A percentile compares a stretch with the other conserved stretches of the same genome.
These are phyloP conservation scores for Catharus ustulatus DNA, from an alignment of 2,797 vertebrate genomes.

Conservation along the genomic window DNA sequence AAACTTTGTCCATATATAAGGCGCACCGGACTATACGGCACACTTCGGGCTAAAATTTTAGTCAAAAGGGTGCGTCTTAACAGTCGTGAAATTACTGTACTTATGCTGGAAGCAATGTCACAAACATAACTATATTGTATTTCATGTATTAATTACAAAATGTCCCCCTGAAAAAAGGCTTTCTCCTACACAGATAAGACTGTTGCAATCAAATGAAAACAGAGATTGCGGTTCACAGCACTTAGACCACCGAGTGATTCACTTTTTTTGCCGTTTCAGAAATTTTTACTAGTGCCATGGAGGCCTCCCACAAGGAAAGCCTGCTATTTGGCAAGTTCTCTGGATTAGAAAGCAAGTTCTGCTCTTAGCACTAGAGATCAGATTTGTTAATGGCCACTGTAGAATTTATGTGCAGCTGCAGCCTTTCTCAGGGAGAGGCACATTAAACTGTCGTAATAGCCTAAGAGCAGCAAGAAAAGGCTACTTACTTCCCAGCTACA, in stretches of 20 bases:
- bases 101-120: neutral
- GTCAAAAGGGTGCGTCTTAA: no score
- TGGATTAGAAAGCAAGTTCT: neutral
- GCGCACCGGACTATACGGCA: no score
- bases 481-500: constrained; percentile 91
- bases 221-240: neutral
- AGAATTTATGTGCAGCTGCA: neutral
- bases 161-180: neutral
- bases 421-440: neutral
- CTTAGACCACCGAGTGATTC: neutral
- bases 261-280: neutral
- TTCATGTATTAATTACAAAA: neutral
- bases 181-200: neutral
- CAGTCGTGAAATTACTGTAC: no score
- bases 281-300: neutral
- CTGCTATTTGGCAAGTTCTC: neutral
- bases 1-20: no score
- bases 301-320: neutral
- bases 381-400: neutral
- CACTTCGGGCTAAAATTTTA: no score
- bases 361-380: neutral
- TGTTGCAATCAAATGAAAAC: neutral
- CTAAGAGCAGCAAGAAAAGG: neutral
- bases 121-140: neutral
- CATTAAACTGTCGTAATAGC: neutral